Evolutionary conservation across 2,113 vertebrate genomes (phyloP), one percentile per base, ranked within the genome.

Genomic region (Misgurnus anguillicaudatus): DNA sequence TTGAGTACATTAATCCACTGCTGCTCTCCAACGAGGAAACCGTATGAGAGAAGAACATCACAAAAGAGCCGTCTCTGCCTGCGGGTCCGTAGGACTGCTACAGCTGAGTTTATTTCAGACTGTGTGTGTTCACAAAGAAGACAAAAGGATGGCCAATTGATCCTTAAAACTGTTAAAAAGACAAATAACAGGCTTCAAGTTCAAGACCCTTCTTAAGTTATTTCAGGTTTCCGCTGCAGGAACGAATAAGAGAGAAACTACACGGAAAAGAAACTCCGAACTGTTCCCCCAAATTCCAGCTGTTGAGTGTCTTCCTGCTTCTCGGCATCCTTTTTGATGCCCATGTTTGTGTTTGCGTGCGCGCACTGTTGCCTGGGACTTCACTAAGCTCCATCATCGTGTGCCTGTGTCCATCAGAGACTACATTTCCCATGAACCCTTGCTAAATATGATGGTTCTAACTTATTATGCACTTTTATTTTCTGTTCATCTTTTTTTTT

Each of bases 1-100:
- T 99, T 66, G 98, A 99, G 89, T 99, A 99, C 87, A 99, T 98
- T 90, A 98, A 98, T 87, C 98, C 97, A 0, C 89, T 98, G 88
- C 92, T 99, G 93, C 93, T 99, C 78, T 95, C 96, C 85, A 89
- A 92, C 2, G 98, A 99, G 84, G 97, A 99, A 90, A 95, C 95
- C 0, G 94, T 98, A 96, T 99, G 95, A 98, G 91, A 77, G 73
- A 86, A 78, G 72, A 78, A 84, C 74, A 60, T 4, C 48, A 41
- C 17, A 31, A 61, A 60, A 78, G 24, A 47, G 38, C 21, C 45
- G 57, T 77, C 64, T 17, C 31, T 11, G 48, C 63, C 69, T 72
- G 55, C 64, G 47, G 39, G 58, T 51, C 42, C 19, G 5, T 9
- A 63, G 62, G 55, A 82, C 76, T 55, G 14, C 66, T 42, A 51